These are phyloP conservation scores for Papilio glaucus DNA, from an alignment of 1,140 invertebrate genomes.

Conservation along the genomic window DNA sequence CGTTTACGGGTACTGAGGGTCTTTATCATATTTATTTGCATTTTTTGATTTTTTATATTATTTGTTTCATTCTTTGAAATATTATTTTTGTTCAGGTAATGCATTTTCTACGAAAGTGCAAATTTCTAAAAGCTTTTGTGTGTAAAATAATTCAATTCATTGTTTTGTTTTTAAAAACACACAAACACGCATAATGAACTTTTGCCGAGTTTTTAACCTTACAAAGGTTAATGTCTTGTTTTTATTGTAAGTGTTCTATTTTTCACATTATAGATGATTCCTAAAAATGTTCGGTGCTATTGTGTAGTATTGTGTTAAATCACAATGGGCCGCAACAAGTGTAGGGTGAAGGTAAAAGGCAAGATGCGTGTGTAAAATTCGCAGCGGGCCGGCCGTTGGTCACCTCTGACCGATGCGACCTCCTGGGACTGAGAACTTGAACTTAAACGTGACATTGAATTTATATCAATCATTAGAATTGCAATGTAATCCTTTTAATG, in stretches of 20 bases:
- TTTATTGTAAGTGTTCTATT: neutral
- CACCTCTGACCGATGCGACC: slow-evolving; percentile 71
- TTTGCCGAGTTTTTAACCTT: slow-evolving; percentile 22
- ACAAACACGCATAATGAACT: slow-evolving; percentile 10
- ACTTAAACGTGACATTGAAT: slow-evolving; percentile 60
- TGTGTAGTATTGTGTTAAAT: slow-evolving; percentile 39
- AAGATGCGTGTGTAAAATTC: slow-evolving; percentile 45
- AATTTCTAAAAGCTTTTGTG: slow-evolving; percentile 7
- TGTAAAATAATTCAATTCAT: neutral
- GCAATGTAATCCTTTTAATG: neutral
- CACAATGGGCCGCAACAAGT: slow-evolving; percentile 47
- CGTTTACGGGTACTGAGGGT: slow-evolving; percentile 15
- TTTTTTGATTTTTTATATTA: slow-evolving; percentile 19
- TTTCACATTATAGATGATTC: slow-evolving; percentile 30
- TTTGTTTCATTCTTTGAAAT: neutral
- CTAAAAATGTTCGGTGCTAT: slow-evolving; percentile 36
- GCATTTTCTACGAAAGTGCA: neutral
- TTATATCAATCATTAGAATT: slow-evolving; percentile 35
- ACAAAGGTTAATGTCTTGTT: slow-evolving; percentile 25
- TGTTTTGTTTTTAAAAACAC: neutral
- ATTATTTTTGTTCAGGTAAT: neutral
- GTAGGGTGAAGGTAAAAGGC: slow-evolving; percentile 43
- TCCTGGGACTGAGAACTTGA: slow-evolving; percentile 63
- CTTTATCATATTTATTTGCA: slow-evolving; percentile 27
- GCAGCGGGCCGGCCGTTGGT: slow-evolving; percentile 70